phyloP scores from a whole-genome alignment of 2,888 invertebrate species.

The Lucinisca nassula region DNA sequence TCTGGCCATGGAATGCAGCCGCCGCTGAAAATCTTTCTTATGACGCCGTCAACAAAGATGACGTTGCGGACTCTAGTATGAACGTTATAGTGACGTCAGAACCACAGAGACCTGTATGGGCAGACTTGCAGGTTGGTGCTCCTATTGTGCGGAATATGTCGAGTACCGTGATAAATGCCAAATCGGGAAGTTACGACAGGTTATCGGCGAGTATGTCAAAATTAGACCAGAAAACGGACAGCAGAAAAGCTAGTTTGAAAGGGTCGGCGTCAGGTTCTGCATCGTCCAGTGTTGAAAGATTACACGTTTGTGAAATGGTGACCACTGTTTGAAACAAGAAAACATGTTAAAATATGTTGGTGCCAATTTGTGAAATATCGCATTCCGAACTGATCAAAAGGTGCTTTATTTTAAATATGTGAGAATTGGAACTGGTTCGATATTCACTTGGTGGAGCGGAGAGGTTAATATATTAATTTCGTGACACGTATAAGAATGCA shows the following conservation, averaged over 20 bases:
- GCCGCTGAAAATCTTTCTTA: slow-evolving; percentile 46
- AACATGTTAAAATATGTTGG: too few species aligned
- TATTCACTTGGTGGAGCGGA: too few species aligned
- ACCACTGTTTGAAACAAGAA: slow-evolving; percentile 62
- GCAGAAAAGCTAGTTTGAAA: slow-evolving; percentile 22
- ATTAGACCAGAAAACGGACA: slow-evolving; percentile 18
- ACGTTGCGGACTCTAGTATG: slow-evolving; percentile 17
- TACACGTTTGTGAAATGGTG: slow-evolving; percentile 55
- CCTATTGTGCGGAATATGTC: slow-evolving; percentile 66
- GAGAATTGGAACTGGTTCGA: too few species aligned
- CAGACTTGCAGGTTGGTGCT: slow-evolving; percentile 47
- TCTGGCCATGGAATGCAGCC: slow-evolving; percentile 45
- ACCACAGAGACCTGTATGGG: slow-evolving; percentile 63
- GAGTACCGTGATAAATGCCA: slow-evolving; percentile 49
- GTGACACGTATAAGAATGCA: too few species aligned
- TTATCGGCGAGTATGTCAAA: not conserved
- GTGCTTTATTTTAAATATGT: too few species aligned
- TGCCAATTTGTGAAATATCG: too few species aligned
- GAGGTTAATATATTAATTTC: too few species aligned
- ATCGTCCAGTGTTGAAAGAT: slow-evolving; percentile 31
- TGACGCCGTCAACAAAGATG: slow-evolving; percentile 54
- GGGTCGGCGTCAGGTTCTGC: not conserved
- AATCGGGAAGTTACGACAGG: slow-evolving; percentile 41
- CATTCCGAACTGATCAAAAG: too few species aligned
- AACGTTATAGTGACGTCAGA: slow-evolving; percentile 42